Evolutionary conservation across 2,888 invertebrate species (phyloP).

Genomic region (Temnothorax unifasciatus): DNA sequence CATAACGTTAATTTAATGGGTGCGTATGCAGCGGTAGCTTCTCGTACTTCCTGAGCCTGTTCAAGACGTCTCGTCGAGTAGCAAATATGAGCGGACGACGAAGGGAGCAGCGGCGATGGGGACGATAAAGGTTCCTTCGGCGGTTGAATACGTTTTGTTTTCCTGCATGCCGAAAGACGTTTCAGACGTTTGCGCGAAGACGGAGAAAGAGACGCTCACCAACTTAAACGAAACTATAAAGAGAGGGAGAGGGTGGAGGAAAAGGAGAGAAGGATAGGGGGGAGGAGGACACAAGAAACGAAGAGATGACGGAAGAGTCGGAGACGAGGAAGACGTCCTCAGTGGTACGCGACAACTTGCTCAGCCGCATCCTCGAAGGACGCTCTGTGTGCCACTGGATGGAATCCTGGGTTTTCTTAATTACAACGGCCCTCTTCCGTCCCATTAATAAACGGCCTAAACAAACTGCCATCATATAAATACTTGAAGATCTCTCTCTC

Average conservation of each 20-base stretch:
- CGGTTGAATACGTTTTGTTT: conserved; percentile 72
- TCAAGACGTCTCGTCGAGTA: conserved; percentile 36
- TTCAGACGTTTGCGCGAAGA: conserved; percentile 61
- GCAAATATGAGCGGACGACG: conserved; percentile 39
- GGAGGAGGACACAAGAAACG: conserved; percentile 2
- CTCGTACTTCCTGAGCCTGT: conserved; percentile 4
- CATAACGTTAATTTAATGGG: conserved; percentile 53
- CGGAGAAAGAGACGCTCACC: conserved; percentile 45
- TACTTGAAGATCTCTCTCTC: conserved; percentile 79
- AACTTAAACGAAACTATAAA: conserved; percentile 59
- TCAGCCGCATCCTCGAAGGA: conserved; percentile 67
- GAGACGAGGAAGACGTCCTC: conserved; percentile 56
- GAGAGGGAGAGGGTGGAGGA: background rate
- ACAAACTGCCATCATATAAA: conserved; percentile 84
- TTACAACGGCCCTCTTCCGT: conserved; percentile 81
- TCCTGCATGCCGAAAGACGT: conserved; percentile 62
- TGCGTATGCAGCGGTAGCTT: conserved; percentile 14
- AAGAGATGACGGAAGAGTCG: conserved; percentile 25
- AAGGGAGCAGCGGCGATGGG: conserved; percentile 53
- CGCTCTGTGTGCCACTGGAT: conserved; percentile 66
- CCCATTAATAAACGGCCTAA: conserved; percentile 84
- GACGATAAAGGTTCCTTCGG: conserved; percentile 60
- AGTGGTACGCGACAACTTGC: conserved; percentile 60
- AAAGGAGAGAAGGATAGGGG: background rate
- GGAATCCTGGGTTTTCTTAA: conserved; percentile 81